Conservation (phyloP, 2,888 invertebrate species). For the Sipha maydis region DNA sequence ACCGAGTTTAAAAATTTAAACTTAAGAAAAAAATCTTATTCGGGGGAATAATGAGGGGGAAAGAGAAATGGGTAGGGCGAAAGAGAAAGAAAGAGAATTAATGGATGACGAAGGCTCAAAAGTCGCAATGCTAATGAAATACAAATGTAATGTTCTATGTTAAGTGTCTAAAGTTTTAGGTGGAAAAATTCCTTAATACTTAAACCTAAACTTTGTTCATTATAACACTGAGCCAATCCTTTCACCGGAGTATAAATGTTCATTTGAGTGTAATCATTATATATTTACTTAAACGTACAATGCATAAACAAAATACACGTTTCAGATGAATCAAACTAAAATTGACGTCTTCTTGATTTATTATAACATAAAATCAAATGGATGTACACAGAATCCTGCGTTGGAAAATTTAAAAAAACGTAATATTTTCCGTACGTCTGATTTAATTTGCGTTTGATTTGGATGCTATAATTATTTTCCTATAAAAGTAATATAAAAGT, state of each 20-base stretch:
- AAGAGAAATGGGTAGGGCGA: neutral
- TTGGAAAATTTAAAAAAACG: too few species aligned
- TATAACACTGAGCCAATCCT: neutral
- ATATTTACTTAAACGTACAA: neutral
- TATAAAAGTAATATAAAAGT: too few species aligned
- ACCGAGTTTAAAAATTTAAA: constrained; percentile 2
- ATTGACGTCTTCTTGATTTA: neutral
- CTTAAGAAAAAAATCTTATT: neutral
- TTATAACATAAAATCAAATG: too few species aligned
- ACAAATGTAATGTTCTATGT: constrained; percentile 13
- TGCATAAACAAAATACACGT: neutral
- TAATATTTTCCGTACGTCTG: too few species aligned
- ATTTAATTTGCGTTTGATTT: too few species aligned
- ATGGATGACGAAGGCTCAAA: neutral
- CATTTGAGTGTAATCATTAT: neutral
- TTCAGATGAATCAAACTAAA: too few species aligned
- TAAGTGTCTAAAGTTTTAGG: constrained; percentile 27
- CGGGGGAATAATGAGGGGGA: too few species aligned
- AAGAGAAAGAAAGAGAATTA: neutral
- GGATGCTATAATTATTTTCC: too few species aligned
- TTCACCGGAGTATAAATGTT: constrained; percentile 13
- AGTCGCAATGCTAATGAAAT: constrained; percentile 39
- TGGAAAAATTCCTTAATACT: constrained; percentile 22
- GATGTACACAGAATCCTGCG: too few species aligned
- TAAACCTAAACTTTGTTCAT: constrained; percentile 27